These are phyloP conservation scores for Rynchops niger DNA, from an alignment of 2,113 vertebrate genomes.

Conservation along the genomic window DNA sequence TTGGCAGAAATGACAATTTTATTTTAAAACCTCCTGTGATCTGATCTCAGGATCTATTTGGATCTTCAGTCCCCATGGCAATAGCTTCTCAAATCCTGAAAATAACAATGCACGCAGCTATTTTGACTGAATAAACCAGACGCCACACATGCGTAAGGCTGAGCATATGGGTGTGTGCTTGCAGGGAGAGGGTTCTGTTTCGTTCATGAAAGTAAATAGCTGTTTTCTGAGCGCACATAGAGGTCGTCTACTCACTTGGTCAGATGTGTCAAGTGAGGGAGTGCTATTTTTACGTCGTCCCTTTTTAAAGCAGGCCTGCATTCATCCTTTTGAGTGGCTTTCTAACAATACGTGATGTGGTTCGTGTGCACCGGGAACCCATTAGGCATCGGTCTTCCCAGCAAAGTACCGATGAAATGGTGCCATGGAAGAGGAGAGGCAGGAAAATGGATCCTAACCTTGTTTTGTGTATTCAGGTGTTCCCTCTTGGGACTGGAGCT, in stretches of 20 bases:
- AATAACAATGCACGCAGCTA: constrained; percentile 46
- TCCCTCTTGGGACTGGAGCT: not conserved
- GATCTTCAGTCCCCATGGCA: constrained; percentile 64
- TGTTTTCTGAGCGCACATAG: not conserved
- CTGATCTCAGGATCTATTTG: constrained; percentile 59
- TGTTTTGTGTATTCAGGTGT: not conserved
- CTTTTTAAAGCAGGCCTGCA: not conserved
- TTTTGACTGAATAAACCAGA: constrained; percentile 51
- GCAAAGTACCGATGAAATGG: rapidly evolving
- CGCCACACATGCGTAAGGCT: not conserved
- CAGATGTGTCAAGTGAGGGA: not conserved
- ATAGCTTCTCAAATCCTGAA: constrained; percentile 50
- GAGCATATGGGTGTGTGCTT: not conserved
- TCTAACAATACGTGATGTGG: not conserved
- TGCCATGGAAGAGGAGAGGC: not conserved
- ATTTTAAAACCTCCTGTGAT: constrained; percentile 53
- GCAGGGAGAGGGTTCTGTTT: not conserved
- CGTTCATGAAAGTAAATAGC: not conserved
- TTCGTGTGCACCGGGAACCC: rapidly evolving
- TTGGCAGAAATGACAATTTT: constrained; percentile 23
- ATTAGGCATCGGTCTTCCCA: not conserved
- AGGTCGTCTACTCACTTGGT: not conserved
- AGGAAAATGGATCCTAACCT: not conserved
- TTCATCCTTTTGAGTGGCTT: not conserved
- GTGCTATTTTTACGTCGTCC: not conserved